Evolutionary conservation across 2,113 vertebrate genomes (phyloP), one percentile per base, ranked within the genome.

Genomic region (Oxygymnocypris stewartii): DNA sequence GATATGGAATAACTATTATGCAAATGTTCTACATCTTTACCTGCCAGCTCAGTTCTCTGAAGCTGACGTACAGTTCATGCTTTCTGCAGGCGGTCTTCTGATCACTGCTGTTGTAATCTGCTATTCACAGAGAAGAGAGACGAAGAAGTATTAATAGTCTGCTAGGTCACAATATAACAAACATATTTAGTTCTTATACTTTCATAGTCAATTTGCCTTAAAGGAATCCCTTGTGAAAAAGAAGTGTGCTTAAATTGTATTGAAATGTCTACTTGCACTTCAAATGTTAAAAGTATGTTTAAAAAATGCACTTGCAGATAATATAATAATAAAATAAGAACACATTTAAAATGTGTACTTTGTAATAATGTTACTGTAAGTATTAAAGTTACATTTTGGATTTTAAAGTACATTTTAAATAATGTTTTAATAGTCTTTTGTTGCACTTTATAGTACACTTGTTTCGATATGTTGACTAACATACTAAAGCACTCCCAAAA

Each of bases 41-140:
- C 97, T 99, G 98, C 98, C 98, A 99, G 79, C 97, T 97, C 85
- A 99, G 94, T 92, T 99, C 97, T 77, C 97, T 95, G 93, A 99
- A 99, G 94, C 97, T 99, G 88, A 99, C 98, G 0, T 98, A 99
- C 28, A 99, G 96, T 89, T 99, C 98, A 20, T 98, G 97, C 91
- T 97, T 97, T 88, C 95, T 96, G 94, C 98, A 99, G 0, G 97
- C 97, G 2, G 96, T 96, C 94, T 97, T 98, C 93, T 99, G 94
- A 86, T 98, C 97, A 35, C 97, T 99, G 96, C 96, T 98, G 93
- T 97, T 98, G 89, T 96, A 98, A 94, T 99, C 98, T 99, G 90
- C 61, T 44, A 8, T 23, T 16, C 2, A 63, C 20, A 83, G 65
- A 84, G 67, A 85, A 67, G 6, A 82, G 37, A 84, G 25, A 40